Percentiles rank a stretch among this genome's conserved stretches.
phyloP scores from a whole-genome alignment of 1,140 invertebrate genomes.

The Brachionus rotundiformis region DNA sequence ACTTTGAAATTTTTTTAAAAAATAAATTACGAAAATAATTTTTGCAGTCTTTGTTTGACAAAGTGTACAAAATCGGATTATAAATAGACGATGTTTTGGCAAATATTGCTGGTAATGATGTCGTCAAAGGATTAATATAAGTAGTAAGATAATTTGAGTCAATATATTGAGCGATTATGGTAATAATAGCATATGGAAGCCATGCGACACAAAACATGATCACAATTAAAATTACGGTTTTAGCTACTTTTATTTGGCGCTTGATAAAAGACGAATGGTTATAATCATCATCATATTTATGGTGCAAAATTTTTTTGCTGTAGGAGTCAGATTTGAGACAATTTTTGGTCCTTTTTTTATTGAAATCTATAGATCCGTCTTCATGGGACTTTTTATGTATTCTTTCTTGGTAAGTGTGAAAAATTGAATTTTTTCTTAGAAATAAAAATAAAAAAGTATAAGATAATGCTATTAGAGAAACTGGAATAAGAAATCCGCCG shows the following conservation, averaged over 20 bases:
- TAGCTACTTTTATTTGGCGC: conserved; percentile 13
- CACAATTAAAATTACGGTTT: conserved; percentile 25
- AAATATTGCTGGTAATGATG: conserved; percentile 38
- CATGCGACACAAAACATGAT: conserved; percentile 28
- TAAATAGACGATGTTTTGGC: conserved; percentile 50
- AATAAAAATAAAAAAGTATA: not conserved
- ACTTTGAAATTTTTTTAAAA: not conserved
- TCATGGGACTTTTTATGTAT: not conserved
- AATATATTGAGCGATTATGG: not conserved
- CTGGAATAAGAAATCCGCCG: conserved; percentile 43
- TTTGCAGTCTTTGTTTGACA: conserved; percentile 42
- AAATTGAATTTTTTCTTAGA: not conserved
- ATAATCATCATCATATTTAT: not conserved
- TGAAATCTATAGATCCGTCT: not conserved
- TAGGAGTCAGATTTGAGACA: not conserved
- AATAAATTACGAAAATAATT: conserved; percentile 35
- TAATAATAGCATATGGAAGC: conserved; percentile 27
- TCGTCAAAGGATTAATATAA: conserved; percentile 9
- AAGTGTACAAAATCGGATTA: conserved; percentile 47
- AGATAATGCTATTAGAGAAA: not conserved
- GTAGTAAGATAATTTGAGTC: not conserved
- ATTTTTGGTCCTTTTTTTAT: not conserved
- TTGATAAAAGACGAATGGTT: conserved; percentile 19
- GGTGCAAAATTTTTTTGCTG: not conserved
- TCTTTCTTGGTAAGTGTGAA: conserved; percentile 12